Conservation (phyloP, 2,113 vertebrate genomes). For the Sphaerodactylus townsendi region DNA sequence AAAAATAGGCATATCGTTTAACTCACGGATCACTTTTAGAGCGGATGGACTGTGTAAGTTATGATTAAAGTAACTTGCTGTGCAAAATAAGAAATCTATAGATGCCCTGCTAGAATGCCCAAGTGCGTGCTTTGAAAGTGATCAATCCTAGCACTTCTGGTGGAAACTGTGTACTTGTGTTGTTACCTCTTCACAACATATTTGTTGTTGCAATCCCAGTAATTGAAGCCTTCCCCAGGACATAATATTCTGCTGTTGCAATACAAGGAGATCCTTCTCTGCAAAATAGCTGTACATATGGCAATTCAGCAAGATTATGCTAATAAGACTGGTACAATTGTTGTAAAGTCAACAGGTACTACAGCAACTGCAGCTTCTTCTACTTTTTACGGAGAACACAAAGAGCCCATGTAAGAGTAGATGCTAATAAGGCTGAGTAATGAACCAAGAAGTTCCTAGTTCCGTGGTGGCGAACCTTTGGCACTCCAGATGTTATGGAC, state of each 20-base stretch:
- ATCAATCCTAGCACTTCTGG: neutral
- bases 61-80: slow-evolving; percentile 41
- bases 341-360: slow-evolving; percentile 46
- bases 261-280: neutral
- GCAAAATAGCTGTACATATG: neutral
- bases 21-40: slow-evolving; percentile 51
- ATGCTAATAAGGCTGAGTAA: neutral
- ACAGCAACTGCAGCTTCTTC: slow-evolving; percentile 22
- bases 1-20: slow-evolving; percentile 20
- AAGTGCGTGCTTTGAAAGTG: neutral
- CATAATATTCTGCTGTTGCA: neutral
- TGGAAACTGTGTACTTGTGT: slow-evolving; percentile 13
- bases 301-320: neutral
- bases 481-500: too few species aligned
- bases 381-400: slow-evolving; percentile 43
- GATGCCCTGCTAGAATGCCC: slow-evolving; percentile 23
- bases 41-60: slow-evolving; percentile 52
- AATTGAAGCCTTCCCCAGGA: slow-evolving; percentile 2
- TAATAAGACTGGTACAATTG: neutral
- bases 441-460: neutral
- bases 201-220: slow-evolving; percentile 7
- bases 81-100: slow-evolving; percentile 51
- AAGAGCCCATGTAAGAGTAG: neutral
- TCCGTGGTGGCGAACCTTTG: too few species aligned
- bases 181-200: slow-evolving; percentile 41